Evolutionary conservation across 2,888 invertebrate genomes (phyloP), one percentile per base, ranked within the genome.

Genomic region (Lamellibrachia columna): DNA sequence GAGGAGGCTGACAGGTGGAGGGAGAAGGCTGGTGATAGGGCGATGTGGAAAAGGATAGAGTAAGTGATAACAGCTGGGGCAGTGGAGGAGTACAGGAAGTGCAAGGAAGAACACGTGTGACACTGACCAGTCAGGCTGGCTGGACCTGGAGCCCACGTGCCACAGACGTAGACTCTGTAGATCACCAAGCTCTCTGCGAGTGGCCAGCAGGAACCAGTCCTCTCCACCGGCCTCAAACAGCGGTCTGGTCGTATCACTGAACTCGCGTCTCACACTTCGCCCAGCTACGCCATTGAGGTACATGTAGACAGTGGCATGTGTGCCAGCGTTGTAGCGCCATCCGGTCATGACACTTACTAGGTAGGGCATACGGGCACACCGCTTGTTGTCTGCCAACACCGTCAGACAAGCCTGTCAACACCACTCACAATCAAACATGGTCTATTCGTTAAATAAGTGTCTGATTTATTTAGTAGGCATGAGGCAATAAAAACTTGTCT

Each of bases 121-220:
- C 15, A 93, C 93, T 92, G 91, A 95, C 95, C 95, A 95, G 90
- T 75, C 75, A 2, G 94, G 94, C 55, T 95, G 95, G 55, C 93
- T 94, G 53, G 93, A 93, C 28, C 95, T 95, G 11, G 94, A 92
- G 92, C 95, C 95, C 91, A 95, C 95, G 93, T 95, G 95, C 95
- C 95, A 95, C 0, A 95, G 75, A 11, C 94, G 93, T 7, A 95
- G 93, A 58, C 94, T 93, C 53, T 93, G 75, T 6, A 95, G 91
- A 6, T 94, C 93, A 7, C 95, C 95, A 4, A 95, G 93, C 53
- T 93, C 93, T 7, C 92, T 28, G 9, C 93, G 93, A 7, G 95
- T 95, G 8, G 95, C 95, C 60, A 95, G 53, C 53, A 95, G 92
- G 93, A 95, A 95, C 95, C 95, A 95, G 93, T 95, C 95, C 92